A percentile compares a stretch with the other conserved stretches of the same genome.
Conservation (phyloP, 1,140 invertebrate species). For the Papilio glaucus region DNA sequence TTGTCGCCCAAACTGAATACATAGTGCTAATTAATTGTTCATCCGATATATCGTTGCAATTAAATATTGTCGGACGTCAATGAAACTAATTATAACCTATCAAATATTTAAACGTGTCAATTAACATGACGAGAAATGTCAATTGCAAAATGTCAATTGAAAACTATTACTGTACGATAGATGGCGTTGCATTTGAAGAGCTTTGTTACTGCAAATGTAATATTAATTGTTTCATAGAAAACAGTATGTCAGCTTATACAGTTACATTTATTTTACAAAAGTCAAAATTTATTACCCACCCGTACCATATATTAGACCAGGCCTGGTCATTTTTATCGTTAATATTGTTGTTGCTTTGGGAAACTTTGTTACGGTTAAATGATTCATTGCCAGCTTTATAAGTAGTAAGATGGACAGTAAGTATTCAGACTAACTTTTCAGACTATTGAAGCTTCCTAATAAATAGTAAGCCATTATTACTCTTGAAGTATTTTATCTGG, state of each 20-base stretch:
- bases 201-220: neutral
- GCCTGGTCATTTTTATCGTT: too few species aligned
- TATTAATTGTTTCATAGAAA: neutral
- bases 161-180: neutral
- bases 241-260: too few species aligned
- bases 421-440: too few species aligned
- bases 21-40: constrained; percentile 6
- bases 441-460: neutral
- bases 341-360: too few species aligned
- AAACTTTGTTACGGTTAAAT: too few species aligned
- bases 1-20: constrained; percentile 2
- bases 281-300: too few species aligned
- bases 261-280: too few species aligned
- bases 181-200: neutral
- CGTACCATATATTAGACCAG: too few species aligned
- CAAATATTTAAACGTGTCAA: neutral
- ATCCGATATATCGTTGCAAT: neutral
- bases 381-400: too few species aligned
- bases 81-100: constrained; percentile 17
- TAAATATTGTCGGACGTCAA: constrained; percentile 7
- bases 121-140: neutral
- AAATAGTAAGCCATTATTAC: neutral
- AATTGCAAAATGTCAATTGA: neutral
- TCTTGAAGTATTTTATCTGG: neutral
- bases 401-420: too few species aligned